Conservation (phyloP, 2,113 vertebrate genomes). For the Helogale parvula region DNA sequence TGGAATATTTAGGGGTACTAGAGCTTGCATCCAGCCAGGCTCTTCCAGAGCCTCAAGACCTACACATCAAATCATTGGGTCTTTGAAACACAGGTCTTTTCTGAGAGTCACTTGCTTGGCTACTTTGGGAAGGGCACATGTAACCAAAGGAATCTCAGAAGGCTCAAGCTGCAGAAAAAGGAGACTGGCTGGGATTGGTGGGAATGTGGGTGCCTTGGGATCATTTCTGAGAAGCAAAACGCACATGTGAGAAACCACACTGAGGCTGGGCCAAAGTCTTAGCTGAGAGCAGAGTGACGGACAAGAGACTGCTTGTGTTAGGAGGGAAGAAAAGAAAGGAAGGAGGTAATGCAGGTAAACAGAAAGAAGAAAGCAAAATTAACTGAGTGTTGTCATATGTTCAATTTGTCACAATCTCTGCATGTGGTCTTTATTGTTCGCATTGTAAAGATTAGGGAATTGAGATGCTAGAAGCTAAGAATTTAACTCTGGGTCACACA, state of each 20-base stretch:
- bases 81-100: neutral
- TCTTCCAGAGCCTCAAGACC: neutral
- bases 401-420: neutral
- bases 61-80: neutral
- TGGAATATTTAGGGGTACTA: neutral
- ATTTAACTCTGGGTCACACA: neutral
- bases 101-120: neutral
- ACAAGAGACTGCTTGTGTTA: neutral
- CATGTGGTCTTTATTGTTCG: neutral
- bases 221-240: neutral
- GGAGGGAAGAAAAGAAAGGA: neutral
- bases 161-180: neutral
- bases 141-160: neutral
- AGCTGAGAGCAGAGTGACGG: rapidly evolving
- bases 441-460: neutral
- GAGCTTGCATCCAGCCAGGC: neutral
- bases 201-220: too few relatives aligned
- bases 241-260: neutral
- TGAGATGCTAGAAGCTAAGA: neutral
- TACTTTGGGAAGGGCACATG: neutral
- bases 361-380: neutral
- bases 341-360: too few relatives aligned
- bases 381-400: neutral
- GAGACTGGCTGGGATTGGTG: neutral
- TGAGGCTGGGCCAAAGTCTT: neutral